Conservation (phyloP, 2,113 vertebrate species). For the Amblyornis subalaris region DNA sequence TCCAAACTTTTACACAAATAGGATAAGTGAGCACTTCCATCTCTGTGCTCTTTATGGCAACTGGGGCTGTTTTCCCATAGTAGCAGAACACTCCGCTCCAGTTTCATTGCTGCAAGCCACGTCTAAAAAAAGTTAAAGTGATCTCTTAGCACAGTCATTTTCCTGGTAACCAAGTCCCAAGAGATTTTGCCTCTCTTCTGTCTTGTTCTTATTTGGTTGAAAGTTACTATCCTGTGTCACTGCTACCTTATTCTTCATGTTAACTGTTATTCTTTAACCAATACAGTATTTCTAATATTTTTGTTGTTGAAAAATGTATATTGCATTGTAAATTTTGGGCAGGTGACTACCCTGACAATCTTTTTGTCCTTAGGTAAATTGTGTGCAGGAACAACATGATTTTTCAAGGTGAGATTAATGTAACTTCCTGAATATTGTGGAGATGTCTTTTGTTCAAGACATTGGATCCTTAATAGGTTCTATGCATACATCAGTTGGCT, state of each 20-base stretch:
- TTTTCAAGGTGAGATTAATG: not conserved
- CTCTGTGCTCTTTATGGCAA: not conserved
- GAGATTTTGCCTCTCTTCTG: not conserved
- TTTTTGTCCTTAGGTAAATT: not conserved
- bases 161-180: not conserved
- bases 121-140: not conserved
- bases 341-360: not conserved
- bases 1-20: not conserved
- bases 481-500: rapidly evolving
- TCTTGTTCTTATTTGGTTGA: not conserved
- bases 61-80: not conserved
- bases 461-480: not conserved
- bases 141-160: not conserved
- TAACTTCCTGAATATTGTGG: not conserved
- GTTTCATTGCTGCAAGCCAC: not conserved
- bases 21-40: not conserved
- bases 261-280: not conserved
- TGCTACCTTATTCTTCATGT: not conserved
- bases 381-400: not conserved
- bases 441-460: not conserved
- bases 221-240: not conserved
- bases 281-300: not conserved
- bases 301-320: not conserved
- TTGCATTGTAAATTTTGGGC: not conserved
- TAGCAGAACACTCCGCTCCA: not conserved